phyloP scores from a whole-genome alignment of 1,140 invertebrate species.

The Pachyrhynchus sulphureomaculatus region DNA sequence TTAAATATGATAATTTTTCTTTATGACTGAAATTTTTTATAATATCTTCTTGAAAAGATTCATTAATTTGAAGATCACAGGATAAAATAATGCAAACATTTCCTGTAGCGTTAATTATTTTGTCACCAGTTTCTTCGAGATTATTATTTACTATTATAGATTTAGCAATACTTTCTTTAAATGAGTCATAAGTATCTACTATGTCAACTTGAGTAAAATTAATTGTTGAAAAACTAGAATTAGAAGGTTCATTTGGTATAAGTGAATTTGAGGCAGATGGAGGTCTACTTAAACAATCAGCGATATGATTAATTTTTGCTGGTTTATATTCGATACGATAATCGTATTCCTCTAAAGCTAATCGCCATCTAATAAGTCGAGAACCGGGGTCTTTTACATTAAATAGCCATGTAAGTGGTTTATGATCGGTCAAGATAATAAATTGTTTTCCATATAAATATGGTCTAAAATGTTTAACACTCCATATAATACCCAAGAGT shows the following conservation, averaged over 20 bases:
- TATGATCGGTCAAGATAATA: slow-evolving; percentile 34
- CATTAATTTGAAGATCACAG: too few relatives aligned
- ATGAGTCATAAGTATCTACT: not conserved
- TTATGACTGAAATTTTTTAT: too few relatives aligned
- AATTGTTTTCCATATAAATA: slow-evolving; percentile 36
- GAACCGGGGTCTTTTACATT: slow-evolving; percentile 50
- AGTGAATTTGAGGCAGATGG: not conserved
- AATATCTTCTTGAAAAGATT: too few relatives aligned
- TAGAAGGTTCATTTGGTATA: not conserved
- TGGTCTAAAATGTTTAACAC: too few relatives aligned
- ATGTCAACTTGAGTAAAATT: not conserved
- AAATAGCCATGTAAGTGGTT: slow-evolving; percentile 42
- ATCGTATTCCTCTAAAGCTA: slow-evolving; percentile 50
- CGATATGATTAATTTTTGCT: slow-evolving; percentile 42
- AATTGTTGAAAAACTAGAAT: not conserved
- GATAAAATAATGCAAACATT: too few relatives aligned
- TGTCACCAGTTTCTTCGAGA: too few relatives aligned
- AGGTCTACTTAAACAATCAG: slow-evolving; percentile 20
- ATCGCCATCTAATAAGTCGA: slow-evolving; percentile 52
- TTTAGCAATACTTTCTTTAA: too few relatives aligned
- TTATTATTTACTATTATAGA: too few relatives aligned
- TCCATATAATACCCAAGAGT: slow-evolving; percentile 40
- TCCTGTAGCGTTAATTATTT: too few relatives aligned
- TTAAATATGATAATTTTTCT: not conserved
- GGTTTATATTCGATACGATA: slow-evolving; percentile 51